These are phyloP conservation scores for Morpho achilles DNA, from an alignment of 2,888 invertebrate genomes.

Conservation along the genomic window DNA sequence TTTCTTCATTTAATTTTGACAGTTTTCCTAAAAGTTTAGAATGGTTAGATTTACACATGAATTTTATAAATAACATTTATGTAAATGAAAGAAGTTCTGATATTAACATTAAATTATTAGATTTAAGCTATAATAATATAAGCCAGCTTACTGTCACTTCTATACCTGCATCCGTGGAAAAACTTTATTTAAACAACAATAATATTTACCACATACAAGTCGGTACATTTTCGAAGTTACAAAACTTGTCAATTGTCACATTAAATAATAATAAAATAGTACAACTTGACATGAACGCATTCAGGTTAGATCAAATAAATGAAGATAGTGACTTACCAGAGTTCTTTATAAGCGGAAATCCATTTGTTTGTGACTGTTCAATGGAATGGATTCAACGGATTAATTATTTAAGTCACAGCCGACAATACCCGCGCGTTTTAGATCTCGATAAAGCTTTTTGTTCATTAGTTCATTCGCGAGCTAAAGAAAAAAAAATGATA, in stretches of 20 bases:
- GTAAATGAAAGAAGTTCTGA: conserved; percentile 76
- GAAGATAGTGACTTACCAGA: conserved; percentile 86
- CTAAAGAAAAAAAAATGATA: conserved; percentile 85
- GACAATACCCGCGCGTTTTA: conserved; percentile 88
- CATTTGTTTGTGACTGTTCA: conserved; percentile 91
- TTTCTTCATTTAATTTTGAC: conserved; percentile 87
- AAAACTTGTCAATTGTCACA: conserved; percentile 84
- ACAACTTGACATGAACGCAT: conserved; percentile 85
- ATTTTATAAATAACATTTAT: conserved; percentile 81
- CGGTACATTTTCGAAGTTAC: conserved; percentile 84
- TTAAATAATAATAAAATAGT: conserved; percentile 86
- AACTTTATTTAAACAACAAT: conserved; percentile 86
- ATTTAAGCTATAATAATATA: conserved; percentile 86
- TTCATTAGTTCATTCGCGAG: conserved; percentile 83
- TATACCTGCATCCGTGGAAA: conserved; percentile 86
- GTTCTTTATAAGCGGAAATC: conserved; percentile 90
- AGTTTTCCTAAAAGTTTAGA: conserved; percentile 86
- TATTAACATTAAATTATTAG: conserved; percentile 84
- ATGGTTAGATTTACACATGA: conserved; percentile 89
- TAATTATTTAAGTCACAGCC: conserved; percentile 86
- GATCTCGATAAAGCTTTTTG: conserved; percentile 89
- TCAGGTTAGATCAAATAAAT: conserved; percentile 83
- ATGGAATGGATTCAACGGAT: conserved; percentile 92
- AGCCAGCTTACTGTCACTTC: conserved; percentile 82
- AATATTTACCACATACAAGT: conserved; percentile 83